phyloP scores from a whole-genome alignment of 2,888 invertebrate species.

The Chymomyza caudatula region DNA sequence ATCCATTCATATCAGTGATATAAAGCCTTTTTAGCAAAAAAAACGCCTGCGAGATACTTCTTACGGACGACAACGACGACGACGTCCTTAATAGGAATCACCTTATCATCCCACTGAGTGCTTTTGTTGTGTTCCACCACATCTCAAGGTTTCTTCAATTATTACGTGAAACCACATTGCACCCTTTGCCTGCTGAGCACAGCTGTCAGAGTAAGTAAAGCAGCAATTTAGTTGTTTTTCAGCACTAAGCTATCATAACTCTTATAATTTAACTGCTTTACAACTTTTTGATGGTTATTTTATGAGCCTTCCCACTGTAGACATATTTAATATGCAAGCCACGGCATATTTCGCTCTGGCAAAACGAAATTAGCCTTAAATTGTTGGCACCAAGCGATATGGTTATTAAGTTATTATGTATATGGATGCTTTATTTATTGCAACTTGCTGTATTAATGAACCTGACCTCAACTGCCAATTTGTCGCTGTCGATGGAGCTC shows the following conservation, averaged over 20 bases:
- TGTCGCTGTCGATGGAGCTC: constrained; percentile 12
- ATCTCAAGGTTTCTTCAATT: too few species aligned
- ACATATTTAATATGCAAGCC: constrained; percentile 57
- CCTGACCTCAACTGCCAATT: constrained; percentile 28
- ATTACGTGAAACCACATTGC: not conserved
- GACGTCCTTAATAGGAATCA: too few species aligned
- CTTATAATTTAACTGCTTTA: not conserved
- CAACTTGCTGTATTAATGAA: constrained; percentile 43
- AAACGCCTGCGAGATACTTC: too few species aligned
- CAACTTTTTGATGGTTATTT: not conserved
- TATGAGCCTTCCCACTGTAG: constrained; percentile 16
- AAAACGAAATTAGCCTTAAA: constrained; percentile 67
- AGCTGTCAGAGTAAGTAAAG: too few species aligned
- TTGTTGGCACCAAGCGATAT: constrained; percentile 51
- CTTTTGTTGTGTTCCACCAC: too few species aligned
- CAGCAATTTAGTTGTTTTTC: not conserved
- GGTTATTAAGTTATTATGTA: constrained; percentile 66
- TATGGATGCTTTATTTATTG: constrained; percentile 54
- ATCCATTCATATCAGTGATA: too few species aligned
- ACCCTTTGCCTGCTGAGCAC: not conserved
- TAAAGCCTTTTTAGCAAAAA: too few species aligned
- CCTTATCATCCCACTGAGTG: too few species aligned
- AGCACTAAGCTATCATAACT: not conserved
- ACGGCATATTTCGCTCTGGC: constrained; percentile 54
- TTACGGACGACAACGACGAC: too few species aligned